Percentiles rank a stretch among this genome's conserved stretches.
Conservation (phyloP, 2,797 vertebrate species). For the Loris lydekkerianus region DNA sequence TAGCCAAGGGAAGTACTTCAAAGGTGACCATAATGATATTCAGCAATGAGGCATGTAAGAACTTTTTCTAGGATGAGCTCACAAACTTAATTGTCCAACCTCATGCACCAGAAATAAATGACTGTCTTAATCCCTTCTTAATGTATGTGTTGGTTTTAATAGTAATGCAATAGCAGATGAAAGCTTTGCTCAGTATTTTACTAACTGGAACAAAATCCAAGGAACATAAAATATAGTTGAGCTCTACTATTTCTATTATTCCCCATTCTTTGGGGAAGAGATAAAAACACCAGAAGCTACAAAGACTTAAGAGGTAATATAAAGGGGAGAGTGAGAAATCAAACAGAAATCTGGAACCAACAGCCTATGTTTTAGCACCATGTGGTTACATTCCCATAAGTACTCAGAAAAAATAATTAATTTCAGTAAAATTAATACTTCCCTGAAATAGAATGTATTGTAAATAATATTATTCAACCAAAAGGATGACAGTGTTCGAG, state of each 20-base stretch:
- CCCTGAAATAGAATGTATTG: conserved; percentile 65
- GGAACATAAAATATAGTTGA: background rate
- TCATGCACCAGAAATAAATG: background rate
- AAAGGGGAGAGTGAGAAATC: conserved; percentile 8
- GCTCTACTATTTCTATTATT: conserved; percentile 33
- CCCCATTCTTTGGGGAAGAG: background rate
- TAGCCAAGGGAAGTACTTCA: too few species aligned
- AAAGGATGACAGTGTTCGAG: conserved; percentile 50
- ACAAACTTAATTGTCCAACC: too few species aligned
- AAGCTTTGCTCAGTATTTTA: background rate
- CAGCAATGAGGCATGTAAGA: too few species aligned
- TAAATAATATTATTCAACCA: conserved; percentile 55
- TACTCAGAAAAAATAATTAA: conserved; percentile 63
- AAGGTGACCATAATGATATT: too few species aligned
- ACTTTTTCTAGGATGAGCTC: too few species aligned
- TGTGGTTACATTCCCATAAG: conserved; percentile 11
- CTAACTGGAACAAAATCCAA: background rate
- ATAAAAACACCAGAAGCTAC: background rate
- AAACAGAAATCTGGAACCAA: background rate
- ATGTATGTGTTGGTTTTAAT: background rate
- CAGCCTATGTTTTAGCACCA: background rate
- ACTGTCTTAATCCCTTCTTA: background rate
- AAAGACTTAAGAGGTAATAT: background rate
- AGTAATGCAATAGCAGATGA: conserved; percentile 22
- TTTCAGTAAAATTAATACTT: conserved; percentile 71